These are phyloP conservation scores for Oryzias celebensis DNA, from an alignment of 2,113 vertebrate genomes.

Conservation along the genomic window DNA sequence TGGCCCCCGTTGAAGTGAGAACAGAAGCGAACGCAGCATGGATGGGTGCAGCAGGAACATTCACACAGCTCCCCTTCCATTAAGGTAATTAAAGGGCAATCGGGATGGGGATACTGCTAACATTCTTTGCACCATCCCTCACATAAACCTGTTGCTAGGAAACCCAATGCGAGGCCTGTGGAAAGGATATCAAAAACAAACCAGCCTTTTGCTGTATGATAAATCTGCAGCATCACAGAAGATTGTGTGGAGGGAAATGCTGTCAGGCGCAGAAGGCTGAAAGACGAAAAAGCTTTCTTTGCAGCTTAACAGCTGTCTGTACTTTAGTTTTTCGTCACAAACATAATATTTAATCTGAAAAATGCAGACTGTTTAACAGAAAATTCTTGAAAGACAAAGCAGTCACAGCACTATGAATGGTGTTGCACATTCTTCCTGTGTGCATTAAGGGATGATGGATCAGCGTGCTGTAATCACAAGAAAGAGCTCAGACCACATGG, in stretches of 20 bases:
- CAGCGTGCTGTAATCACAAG: slow-evolving; percentile 39
- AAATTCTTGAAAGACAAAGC: slow-evolving; percentile 6
- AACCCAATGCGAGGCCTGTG: slow-evolving; percentile 42
- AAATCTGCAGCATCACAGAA: slow-evolving; percentile 33
- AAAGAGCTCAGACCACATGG: slow-evolving; percentile 15
- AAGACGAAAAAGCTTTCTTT: neutral
- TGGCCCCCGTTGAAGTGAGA: slow-evolving; percentile 9
- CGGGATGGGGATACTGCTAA: slow-evolving; percentile 36
- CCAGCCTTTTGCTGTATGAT: slow-evolving; percentile 31
- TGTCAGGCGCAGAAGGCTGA: slow-evolving; percentile 9
- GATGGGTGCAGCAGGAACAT: slow-evolving; percentile 14
- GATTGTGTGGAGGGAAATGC: slow-evolving; percentile 19
- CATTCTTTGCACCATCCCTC: slow-evolving; percentile 25
- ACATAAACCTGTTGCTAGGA: slow-evolving; percentile 70
- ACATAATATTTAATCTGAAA: slow-evolving; percentile 12
- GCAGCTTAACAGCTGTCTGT: neutral
- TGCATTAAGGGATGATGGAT: slow-evolving; percentile 38
- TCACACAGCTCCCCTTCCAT: slow-evolving; percentile 46
- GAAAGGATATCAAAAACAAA: slow-evolving; percentile 47
- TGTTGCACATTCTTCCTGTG: slow-evolving; percentile 6
- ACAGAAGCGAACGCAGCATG: slow-evolving; percentile 9
- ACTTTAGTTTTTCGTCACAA: neutral
- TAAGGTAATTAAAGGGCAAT: slow-evolving; percentile 64
- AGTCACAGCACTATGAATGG: neutral
- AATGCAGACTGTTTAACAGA: neutral